phyloP scores from a whole-genome alignment of 2,888 invertebrate genomes.

The Drosophila flavopinicola region DNA sequence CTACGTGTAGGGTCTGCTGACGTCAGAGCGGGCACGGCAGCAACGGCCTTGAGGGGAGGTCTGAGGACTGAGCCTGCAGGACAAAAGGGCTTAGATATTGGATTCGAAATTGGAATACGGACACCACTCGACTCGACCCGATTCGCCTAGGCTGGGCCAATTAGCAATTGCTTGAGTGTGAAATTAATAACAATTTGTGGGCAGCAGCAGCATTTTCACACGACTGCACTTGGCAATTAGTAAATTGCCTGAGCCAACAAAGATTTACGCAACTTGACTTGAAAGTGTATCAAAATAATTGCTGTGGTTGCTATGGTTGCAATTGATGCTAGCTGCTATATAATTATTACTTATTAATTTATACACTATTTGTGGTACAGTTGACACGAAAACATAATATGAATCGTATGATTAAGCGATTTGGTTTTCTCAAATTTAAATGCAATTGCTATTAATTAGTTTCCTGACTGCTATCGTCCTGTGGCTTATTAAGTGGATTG shows the following conservation, averaged over 20 bases:
- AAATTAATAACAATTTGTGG: conserved; percentile 64
- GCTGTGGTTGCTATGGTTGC: conserved; percentile 3
- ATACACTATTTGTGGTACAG: too few relatives aligned
- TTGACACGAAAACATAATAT: too few relatives aligned
- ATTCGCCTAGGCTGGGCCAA: conserved; percentile 44
- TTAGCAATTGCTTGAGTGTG: conserved; percentile 69
- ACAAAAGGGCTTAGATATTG: conserved; percentile 21
- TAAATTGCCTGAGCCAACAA: conserved; percentile 43
- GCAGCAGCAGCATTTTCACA: conserved; percentile 40
- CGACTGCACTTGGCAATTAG: conserved; percentile 62
- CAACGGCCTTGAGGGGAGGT: conserved; percentile 36
- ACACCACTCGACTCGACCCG: not conserved
- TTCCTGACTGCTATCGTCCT: not conserved
- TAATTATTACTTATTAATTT: too few relatives aligned
- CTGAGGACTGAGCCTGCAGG: too few relatives aligned
- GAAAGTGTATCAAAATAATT: conserved; percentile 32
- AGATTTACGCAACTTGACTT: conserved; percentile 29
- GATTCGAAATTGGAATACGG: conserved; percentile 21
- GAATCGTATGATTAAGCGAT: too few relatives aligned
- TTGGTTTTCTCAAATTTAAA: too few relatives aligned
- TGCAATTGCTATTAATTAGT: too few relatives aligned
- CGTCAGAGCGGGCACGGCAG: conserved; percentile 58
- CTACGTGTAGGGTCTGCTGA: conserved; percentile 30
- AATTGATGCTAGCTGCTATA: not conserved
- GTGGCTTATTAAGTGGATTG: conserved; percentile 3